Base-by-base conservation (phyloP, 2,797 vertebrate genomes). In the Labeo calbasu region DNA sequence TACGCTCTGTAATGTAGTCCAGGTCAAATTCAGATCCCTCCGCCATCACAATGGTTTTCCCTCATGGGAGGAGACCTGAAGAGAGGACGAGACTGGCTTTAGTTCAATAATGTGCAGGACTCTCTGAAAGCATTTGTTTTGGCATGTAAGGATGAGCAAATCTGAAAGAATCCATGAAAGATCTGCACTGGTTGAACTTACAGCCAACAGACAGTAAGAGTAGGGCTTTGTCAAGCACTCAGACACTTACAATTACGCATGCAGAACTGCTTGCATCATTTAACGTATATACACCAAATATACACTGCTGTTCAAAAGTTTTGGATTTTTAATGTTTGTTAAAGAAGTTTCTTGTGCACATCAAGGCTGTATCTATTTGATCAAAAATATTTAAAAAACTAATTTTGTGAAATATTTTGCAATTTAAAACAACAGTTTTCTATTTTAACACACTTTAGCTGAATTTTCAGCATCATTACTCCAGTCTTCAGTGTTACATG, bases 1-100 rank as follows among this genome's bases (percentile, higher is more conserved):
- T 97, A 23, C 98, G 93, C 70, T 99, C 98, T 0, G 98, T 99
- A 93, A 99, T 94, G 46, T 99, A 99, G 2, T 96, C 98, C 88
- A 99, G 95, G 91, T 99, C 98, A 75, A 99, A 96, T 86, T 97
- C 97, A 12, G 94, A 96, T 90, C 95, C 95, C 86, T 97, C 96
- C 90, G 97, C 97, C 98, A 99, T 99, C 87, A 72, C 21, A 51
- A 23, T n/a, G 36, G 66, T 51, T 79, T 50, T 77, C 43, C 70
- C 79, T 77, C 80, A 80, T 69, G 72, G 32, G 71, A 40, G 70
- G 61, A 48, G 50, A 66, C 66, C 40, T 79, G 28, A 17, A 69
- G 2, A 83, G 32, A 43, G 15, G 11, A 50, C 1, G 3, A 75
- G 59, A 55, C 6, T 55, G 61, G 36, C 32, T 55, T 77, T 5